These are phyloP conservation scores for Nomada ruficornis DNA, from an alignment of 2,888 invertebrate species.

Conservation along the genomic window DNA sequence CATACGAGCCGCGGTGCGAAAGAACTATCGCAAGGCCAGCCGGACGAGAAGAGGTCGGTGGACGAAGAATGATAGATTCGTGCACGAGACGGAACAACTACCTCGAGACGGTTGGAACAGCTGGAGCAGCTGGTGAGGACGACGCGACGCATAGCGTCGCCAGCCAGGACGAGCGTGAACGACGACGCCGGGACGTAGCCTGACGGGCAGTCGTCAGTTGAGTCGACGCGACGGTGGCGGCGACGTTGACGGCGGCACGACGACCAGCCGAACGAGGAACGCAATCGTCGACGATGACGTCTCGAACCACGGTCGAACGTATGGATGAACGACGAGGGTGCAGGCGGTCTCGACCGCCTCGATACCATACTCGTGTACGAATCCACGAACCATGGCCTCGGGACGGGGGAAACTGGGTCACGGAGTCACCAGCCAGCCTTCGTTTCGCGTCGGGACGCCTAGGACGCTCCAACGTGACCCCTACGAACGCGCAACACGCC, in stretches of 20 bases:
- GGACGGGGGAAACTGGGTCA: slow-evolving; percentile 66
- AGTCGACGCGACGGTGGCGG: slow-evolving; percentile 11
- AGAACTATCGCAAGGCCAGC: neutral
- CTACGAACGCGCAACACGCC: slow-evolving; percentile 5
- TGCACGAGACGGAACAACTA: slow-evolving; percentile 54
- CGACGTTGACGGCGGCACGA: slow-evolving; percentile 8
- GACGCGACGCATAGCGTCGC: slow-evolving; percentile 72
- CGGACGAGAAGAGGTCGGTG: neutral
- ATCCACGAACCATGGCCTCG: slow-evolving; percentile 21
- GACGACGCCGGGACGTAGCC: slow-evolving; percentile 13
- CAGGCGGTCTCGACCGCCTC: slow-evolving; percentile 23
- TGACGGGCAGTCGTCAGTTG: neutral
- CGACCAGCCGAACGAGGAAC: slow-evolving; percentile 24
- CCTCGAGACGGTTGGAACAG: slow-evolving; percentile 76
- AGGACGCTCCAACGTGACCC: slow-evolving; percentile 26
- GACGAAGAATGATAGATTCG: slow-evolving; percentile 19
- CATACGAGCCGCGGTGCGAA: neutral
- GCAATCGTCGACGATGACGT: slow-evolving; percentile 33
- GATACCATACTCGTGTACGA: slow-evolving; percentile 48
- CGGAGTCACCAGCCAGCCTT: slow-evolving; percentile 51
- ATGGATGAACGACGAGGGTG: slow-evolving; percentile 29
- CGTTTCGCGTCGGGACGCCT: slow-evolving; percentile 32
- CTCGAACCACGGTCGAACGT: slow-evolving; percentile 9
- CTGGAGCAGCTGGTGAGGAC: slow-evolving; percentile 74
- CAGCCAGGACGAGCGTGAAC: slow-evolving; percentile 23